Base-by-base conservation (phyloP, 2,888 invertebrate species). In the Andrena dorsata region DNA sequence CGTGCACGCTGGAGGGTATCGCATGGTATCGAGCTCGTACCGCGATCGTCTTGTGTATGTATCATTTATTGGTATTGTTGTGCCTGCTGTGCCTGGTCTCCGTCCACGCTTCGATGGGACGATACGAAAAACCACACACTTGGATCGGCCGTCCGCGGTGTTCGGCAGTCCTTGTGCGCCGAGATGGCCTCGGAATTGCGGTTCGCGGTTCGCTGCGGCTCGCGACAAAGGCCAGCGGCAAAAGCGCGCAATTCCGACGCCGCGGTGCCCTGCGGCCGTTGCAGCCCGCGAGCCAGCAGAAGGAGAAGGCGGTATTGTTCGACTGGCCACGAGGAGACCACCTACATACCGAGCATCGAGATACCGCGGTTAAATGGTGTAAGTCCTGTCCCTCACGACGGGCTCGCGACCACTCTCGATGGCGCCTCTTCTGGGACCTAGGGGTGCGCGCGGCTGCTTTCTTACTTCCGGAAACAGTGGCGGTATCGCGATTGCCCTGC, bases 151-250 rank as follows among this genome's bases (percentile, higher is more conserved):
- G 13, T 26, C 58, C 32, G 64, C 63, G 49, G 20, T 20, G 51
- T 20, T 53, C 76, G 41, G 56, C 89, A 98, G 95, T 98, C 98
- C 0, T 94, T 99, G 70, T 99, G 98, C 94, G 97, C 98, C 58
- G 98, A 99, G 95, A 98, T 99, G 98, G 98, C 96, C 0, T 97
- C 98, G 94, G 98, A 99, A 94, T 94, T 99, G 80, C 95, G 98
- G 41, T 98, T 98, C 92, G 98, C 99, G 0, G 96, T 99, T 93
- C 95, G 97, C 66, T 98, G 98, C 86, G 98, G 98, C 5, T 97
- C 98, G 1, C 95, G 97, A 84, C 97, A 97, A 91, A 95, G 98
- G 80, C 97, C 98, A 1, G 97, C 97, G 8, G 94, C 98, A 13
- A 95, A 97, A 90, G 95, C 97, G 70, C 96, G 97, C 69, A 88